Base-by-base conservation (phyloP, 2,113 vertebrate species). In the Indicator maculatus region DNA sequence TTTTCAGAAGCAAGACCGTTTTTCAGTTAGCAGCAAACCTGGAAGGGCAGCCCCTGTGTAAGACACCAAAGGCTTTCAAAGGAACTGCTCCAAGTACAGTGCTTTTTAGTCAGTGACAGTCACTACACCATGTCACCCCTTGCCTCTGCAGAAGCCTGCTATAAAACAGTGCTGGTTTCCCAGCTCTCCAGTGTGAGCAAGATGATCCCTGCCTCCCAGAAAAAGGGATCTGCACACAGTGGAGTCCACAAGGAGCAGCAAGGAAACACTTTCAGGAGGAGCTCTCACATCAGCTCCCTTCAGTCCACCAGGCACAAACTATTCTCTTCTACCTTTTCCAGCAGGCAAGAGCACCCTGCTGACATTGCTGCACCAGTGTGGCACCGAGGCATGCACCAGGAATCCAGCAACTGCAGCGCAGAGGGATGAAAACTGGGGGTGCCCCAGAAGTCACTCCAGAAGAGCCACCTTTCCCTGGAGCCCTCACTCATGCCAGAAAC, bases 131-230 rank as follows among this genome's bases (percentile, higher is more conserved):
- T 11, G 58, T 53, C 78, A 53, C 27, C 28, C 26, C 39, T n/a
- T 5, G 0, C 10, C 36, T 21, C 0, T 2, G 19, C 33, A 53
- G 56, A 52, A 9, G 16, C 21, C 33, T 30, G 16, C 18, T 24
- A 16, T 19, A 59, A 61, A 52, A 8, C 0, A 12, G 31, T 1
- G 3, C 7, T 13, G 5, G 12, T 4, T 36, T 30, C 56, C 13
- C 73, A 39, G 27, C 1, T 38, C 11, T 24, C 1, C 0, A 0
- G 9, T 3, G 13, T 1, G 3, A 70, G 41, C 23, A 36, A n/a
- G 31, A 9, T 0, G 4, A 26, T 27, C 3, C 9, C 7, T 8
- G 27, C 30, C n/a, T 55, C 21, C 45, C 1, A 0, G 1, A 24
- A 52, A 52, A 52, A 52, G 50, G 50, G 21, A 50, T 50, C 21